phyloP scores from a whole-genome alignment of 2,888 invertebrate genomes.

The Dryococelus australis region DNA sequence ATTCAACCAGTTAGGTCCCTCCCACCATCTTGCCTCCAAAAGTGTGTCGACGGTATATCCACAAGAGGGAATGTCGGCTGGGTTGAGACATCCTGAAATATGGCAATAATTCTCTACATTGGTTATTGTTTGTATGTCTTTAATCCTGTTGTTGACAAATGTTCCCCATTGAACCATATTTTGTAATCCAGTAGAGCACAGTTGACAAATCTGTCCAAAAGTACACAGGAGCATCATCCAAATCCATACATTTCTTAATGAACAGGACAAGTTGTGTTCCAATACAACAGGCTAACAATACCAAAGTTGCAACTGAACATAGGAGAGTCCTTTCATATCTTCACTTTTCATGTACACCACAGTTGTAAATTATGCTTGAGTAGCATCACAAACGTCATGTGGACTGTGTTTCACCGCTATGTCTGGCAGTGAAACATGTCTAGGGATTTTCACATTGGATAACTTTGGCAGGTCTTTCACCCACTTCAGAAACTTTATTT shows the following conservation, averaged over 20 bases:
- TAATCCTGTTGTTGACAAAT: slow-evolving; percentile 45
- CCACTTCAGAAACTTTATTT: neutral
- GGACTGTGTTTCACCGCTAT: neutral
- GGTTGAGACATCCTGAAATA: slow-evolving; percentile 46
- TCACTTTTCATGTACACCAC: too few species aligned
- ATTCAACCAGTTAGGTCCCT: slow-evolving; percentile 37
- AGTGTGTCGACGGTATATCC: slow-evolving; percentile 39
- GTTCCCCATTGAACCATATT: slow-evolving; percentile 45
- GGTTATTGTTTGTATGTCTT: slow-evolving; percentile 36
- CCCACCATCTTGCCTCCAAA: slow-evolving; percentile 43
- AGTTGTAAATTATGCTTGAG: too few species aligned
- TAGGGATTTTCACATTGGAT: neutral
- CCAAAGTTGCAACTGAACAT: slow-evolving; percentile 40
- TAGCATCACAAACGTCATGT: too few species aligned
- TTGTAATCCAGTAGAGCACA: slow-evolving; percentile 44
- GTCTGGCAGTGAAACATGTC: neutral
- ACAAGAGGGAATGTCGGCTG: slow-evolving; percentile 48
- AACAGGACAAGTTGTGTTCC: slow-evolving; percentile 33
- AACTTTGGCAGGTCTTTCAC: neutral
- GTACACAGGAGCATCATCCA: neutral
- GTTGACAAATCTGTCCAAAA: slow-evolving; percentile 46
- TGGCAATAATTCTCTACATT: slow-evolving; percentile 42
- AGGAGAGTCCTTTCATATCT: neutral
- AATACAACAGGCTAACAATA: slow-evolving; percentile 47
- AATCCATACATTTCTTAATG: neutral